Evolutionary conservation across 1,140 invertebrate species (phyloP), one percentile per base, ranked within the genome.

Genomic region (Hycleus cichorii): DNA sequence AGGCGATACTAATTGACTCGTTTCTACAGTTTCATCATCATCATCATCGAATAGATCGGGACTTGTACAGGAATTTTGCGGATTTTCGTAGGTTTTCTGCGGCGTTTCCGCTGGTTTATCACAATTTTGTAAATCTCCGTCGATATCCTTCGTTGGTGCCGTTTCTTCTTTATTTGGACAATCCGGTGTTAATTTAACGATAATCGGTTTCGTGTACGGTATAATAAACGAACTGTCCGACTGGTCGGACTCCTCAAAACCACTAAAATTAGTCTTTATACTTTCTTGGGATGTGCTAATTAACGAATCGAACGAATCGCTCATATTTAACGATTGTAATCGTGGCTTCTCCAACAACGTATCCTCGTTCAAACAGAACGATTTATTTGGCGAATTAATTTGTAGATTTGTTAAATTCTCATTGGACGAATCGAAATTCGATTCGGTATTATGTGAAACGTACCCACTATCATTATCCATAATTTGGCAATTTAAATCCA

Each of bases 11-110:
- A 39, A 7, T 7, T 7, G 32, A 42, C 18, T 18, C 2, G 47
- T 42, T 56, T 61, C 50, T 10, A 42, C 12, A 6, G 6, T 10
- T n/a, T 44, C 12, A 12, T 47, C 74, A 42, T 79, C 74, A 42
- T 79, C 77, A 47, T 76, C 74, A 67, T 79, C 78, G 63, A 82
- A 82, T 65, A 82, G 74, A 60, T 81, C 79, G 9, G 80, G 80
- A 60, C 79, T 81, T 4, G 67, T 11, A 26, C 59, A 55, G 5
- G 63, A 12, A 27, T 18, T 42, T 10, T 42, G 9, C 9, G 10
- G 9, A 42, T n/a, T 42, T 9, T 10, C 3, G 40, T 10, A 42
- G 11, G 9, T 6, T 42, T 42, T 11, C 11, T 42, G 9, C 3
- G 40, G 11, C 3, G 40, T 42, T 11, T 5, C 9, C 40, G 10